Conservation (phyloP, 2,113 vertebrate species). For the Pachyramphus minor region DNA sequence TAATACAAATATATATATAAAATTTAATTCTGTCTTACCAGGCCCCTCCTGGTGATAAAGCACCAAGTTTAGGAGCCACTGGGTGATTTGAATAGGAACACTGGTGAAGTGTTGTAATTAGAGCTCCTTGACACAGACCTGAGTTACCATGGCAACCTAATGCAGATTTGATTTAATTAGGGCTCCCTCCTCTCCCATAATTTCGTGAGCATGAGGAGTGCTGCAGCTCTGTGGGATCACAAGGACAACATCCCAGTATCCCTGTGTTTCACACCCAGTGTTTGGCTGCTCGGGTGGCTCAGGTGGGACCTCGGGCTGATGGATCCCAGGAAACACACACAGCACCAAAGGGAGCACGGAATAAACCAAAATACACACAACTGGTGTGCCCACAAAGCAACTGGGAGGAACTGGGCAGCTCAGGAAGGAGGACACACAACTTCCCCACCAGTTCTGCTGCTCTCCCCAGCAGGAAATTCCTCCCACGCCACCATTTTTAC, state of each 20-base stretch:
- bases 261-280: rapidly evolving
- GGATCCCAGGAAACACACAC: not conserved
- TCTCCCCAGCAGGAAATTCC: not conserved
- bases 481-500: rapidly evolving
- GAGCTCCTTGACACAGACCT: not conserved
- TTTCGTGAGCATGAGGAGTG: not conserved
- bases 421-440: rapidly evolving
- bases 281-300: not conserved
- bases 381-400: not conserved
- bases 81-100: not conserved
- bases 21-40: not conserved
- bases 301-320: not conserved
- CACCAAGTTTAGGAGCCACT: not conserved
- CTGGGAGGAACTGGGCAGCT: rapidly evolving
- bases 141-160: constrained; percentile 41
- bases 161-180: not conserved
- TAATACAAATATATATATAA: not conserved
- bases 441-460: not conserved
- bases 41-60: not conserved
- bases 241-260: not conserved
- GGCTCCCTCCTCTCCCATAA: not conserved
- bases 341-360: rapidly evolving
- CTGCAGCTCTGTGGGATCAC: not conserved
- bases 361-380: rapidly evolving
- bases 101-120: not conserved